phyloP scores from a whole-genome alignment of 2,113 vertebrate genomes.

The Neodontobutis hainanensis region DNA sequence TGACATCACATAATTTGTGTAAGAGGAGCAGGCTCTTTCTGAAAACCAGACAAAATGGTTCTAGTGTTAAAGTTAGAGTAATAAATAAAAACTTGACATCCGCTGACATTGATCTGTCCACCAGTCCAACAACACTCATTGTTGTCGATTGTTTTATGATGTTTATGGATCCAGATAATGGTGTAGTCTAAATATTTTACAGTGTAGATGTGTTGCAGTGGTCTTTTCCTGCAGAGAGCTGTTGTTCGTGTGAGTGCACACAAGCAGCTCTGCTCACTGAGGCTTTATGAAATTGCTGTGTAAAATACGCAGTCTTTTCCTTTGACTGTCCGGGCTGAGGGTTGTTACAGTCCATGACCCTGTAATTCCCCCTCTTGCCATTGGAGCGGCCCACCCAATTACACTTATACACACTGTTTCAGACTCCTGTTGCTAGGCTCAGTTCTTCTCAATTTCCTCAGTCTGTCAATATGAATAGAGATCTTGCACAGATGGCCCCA shows the following conservation, averaged over 20 bases:
- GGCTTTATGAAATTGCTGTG: conserved; percentile 37
- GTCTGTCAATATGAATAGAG: conserved; percentile 63
- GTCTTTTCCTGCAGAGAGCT: conserved; percentile 21
- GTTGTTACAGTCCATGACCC: conserved; percentile 57
- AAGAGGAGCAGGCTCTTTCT: too few relatives aligned
- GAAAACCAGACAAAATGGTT: too few relatives aligned
- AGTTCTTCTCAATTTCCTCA: conserved; percentile 50
- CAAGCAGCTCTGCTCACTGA: conserved; percentile 44
- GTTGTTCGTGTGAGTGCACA: conserved; percentile 34
- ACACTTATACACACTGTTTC: conserved; percentile 49
- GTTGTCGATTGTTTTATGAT: not conserved
- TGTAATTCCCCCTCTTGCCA: conserved; percentile 46
- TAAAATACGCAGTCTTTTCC: conserved; percentile 58
- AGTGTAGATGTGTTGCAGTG: conserved; percentile 12
- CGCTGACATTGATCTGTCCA: too few relatives aligned
- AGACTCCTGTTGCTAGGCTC: conserved; percentile 44
- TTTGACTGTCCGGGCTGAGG: conserved; percentile 33
- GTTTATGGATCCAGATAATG: not conserved
- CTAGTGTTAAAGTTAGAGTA: not conserved
- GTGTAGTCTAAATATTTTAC: conserved; percentile 21
- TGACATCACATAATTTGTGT: not conserved
- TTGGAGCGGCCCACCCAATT: conserved; percentile 47
- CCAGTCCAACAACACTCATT: not conserved
- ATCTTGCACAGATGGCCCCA: conserved; percentile 46
- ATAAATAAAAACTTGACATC: too few relatives aligned